Evolutionary conservation across 2,113 vertebrate genomes (phyloP).

Genomic region (Aphelocoma coerulescens): DNA sequence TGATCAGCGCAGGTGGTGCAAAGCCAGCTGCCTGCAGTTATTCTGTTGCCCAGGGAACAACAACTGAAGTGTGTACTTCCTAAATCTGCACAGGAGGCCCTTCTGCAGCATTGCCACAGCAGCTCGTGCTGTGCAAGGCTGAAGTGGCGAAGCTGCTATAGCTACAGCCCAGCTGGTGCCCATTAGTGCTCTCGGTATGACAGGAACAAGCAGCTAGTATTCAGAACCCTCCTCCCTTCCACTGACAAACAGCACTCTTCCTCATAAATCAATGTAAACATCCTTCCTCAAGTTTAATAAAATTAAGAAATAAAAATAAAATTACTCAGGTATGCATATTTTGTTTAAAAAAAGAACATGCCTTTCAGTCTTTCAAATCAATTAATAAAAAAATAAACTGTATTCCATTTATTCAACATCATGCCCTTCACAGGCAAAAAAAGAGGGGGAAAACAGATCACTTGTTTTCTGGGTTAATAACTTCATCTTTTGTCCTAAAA

Average conservation of each 20-base stretch:
- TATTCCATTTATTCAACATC: background rate
- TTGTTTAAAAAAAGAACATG: background rate
- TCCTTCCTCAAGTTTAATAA: background rate
- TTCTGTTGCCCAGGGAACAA: conserved; percentile 71
- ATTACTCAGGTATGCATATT: background rate
- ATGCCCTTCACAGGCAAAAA: background rate
- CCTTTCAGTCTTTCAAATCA: background rate
- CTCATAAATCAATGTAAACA: conserved; percentile 12
- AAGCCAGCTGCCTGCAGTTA: conserved; percentile 70
- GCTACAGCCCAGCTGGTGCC: conserved; percentile 71
- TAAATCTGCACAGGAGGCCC: conserved; percentile 64
- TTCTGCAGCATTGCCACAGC: conserved; percentile 61
- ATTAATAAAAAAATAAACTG: background rate
- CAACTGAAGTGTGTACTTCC: conserved; percentile 68
- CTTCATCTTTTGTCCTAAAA: background rate
- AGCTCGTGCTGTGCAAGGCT: conserved; percentile 61
- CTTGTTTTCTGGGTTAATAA: background rate
- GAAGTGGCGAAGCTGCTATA: conserved; percentile 63
- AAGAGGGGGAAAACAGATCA: background rate
- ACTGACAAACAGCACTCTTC: conserved; percentile 14
- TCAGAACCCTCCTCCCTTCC: conserved; percentile 43
- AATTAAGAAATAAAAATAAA: background rate
- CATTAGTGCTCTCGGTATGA: conserved; percentile 56
- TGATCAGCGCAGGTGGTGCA: conserved; percentile 66
- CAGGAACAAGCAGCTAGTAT: conserved; percentile 36